phyloP scores from a whole-genome alignment of 1,140 invertebrate genomes.

The Schlechtendalia chinensis region DNA sequence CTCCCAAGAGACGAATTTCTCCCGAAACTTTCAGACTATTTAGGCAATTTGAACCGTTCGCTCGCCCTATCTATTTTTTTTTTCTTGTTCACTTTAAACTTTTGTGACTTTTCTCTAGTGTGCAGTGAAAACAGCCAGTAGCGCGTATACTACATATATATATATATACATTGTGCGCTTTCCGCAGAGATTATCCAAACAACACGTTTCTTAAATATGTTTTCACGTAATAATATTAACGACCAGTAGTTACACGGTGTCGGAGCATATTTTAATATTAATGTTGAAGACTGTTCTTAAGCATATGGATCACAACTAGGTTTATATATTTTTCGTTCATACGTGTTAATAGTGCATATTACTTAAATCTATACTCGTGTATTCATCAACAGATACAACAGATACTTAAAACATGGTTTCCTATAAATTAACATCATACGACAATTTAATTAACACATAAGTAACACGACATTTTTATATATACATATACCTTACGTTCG shows the following conservation, averaged over 20 bases:
- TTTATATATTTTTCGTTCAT: too few species aligned
- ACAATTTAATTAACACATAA: too few species aligned
- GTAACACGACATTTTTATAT: too few species aligned
- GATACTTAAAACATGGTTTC: too few species aligned
- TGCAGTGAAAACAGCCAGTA: constrained; percentile 19
- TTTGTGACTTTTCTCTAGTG: constrained; percentile 5
- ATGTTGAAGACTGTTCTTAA: too few species aligned
- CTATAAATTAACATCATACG: too few species aligned
- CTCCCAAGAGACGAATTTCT: constrained; percentile 26
- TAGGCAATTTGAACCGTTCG: not conserved
- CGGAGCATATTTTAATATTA: not conserved
- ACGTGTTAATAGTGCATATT: too few species aligned
- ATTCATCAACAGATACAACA: too few species aligned
- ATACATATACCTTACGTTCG: too few species aligned
- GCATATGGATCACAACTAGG: too few species aligned
- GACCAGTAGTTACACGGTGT: not conserved
- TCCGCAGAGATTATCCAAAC: not conserved
- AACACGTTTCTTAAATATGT: not conserved
- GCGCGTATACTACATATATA: not conserved
- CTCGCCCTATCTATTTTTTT: not conserved
- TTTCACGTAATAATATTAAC: not conserved
- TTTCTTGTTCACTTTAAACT: not conserved
- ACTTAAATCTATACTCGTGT: too few species aligned
- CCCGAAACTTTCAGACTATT: constrained; percentile 16
- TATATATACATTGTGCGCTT: too few species aligned